A percentile compares a stretch with the other conserved stretches of the same genome.
Conservation (phyloP, 2,797 vertebrate species). For the Poeciliopsis presidionis region DNA sequence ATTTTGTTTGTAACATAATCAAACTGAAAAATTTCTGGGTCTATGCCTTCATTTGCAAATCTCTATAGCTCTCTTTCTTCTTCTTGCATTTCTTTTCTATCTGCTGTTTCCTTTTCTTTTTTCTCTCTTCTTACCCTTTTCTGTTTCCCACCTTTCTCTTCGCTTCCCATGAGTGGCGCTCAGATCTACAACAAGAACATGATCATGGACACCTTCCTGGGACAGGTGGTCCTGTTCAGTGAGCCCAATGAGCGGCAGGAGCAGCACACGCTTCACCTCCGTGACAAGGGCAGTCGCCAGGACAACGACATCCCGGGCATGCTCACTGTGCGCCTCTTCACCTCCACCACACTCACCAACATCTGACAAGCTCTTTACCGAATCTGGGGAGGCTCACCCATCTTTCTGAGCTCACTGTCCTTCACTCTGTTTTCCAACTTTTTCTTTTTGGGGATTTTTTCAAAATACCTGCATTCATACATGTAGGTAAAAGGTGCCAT, state of each 20-base stretch:
- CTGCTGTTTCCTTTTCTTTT: slow-evolving; percentile 9
- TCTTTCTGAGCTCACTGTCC: slow-evolving; percentile 34
- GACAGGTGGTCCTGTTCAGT: slow-evolving; percentile 88
- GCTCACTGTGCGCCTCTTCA: slow-evolving; percentile 87
- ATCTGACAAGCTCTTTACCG: slow-evolving; percentile 76
- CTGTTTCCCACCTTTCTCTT: not conserved
- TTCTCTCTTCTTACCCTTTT: slow-evolving; percentile 6
- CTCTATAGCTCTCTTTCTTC: not conserved
- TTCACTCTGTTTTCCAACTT: slow-evolving; percentile 10
- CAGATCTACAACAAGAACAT: slow-evolving; percentile 97
- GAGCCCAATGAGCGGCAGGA: slow-evolving; percentile 88
- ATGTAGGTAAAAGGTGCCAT: slow-evolving; percentile 8
- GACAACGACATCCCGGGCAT: slow-evolving; percentile 89
- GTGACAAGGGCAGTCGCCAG: slow-evolving; percentile 88
- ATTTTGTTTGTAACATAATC: not conserved
- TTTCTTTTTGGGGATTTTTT: slow-evolving; percentile 13
- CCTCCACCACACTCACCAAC: slow-evolving; percentile 86
- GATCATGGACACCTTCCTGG: slow-evolving; percentile 94
- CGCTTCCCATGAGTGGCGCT: slow-evolving; percentile 18
- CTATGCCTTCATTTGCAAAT: not conserved
- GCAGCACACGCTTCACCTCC: slow-evolving; percentile 90
- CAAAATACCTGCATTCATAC: slow-evolving; percentile 6
- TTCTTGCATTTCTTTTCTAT: not conserved
- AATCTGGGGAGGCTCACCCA: not conserved
- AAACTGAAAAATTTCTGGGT: not conserved